Evolutionary conservation across 2,797 vertebrate genomes (phyloP).

Genomic region (Gymnoscopelus braueri): DNA sequence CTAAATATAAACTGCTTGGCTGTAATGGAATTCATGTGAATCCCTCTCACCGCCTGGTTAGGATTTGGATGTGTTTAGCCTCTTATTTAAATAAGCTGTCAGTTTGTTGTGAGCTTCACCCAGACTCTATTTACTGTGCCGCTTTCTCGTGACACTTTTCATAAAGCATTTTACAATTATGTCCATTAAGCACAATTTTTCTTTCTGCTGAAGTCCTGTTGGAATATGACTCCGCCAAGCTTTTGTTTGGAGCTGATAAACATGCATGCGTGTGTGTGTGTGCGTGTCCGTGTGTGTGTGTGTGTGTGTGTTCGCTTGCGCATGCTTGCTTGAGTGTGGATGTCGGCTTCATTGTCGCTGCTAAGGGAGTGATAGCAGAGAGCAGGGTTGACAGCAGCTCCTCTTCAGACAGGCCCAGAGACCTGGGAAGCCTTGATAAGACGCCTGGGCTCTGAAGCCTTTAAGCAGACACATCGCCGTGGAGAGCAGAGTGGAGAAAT

Average conservation of each 20-base stretch:
- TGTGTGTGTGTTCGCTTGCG: not conserved
- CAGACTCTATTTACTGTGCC: conserved; percentile 53
- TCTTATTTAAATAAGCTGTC: conserved; percentile 69
- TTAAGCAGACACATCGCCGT: conserved; percentile 68
- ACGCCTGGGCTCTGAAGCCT: conserved; percentile 65
- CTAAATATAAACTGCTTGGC: conserved; percentile 32
- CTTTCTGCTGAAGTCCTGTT: conserved; percentile 37
- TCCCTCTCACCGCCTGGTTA: conserved; percentile 28
- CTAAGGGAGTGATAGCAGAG: conserved; percentile 64
- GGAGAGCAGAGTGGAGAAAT: conserved; percentile 64
- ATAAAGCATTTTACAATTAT: conserved; percentile 61
- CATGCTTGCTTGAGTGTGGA: conserved; percentile 54
- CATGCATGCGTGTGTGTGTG: conserved; percentile 14
- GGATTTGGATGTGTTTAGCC: conserved; percentile 56
- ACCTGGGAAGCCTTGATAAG: conserved; percentile 81
- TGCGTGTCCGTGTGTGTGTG: conserved; percentile 18
- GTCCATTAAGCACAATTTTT: conserved; percentile 67
- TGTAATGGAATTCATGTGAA: conserved; percentile 39
- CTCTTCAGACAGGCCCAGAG: conserved; percentile 66
- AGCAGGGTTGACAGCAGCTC: conserved; percentile 68
- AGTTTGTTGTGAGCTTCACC: conserved; percentile 48
- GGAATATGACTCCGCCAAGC: conserved; percentile 54
- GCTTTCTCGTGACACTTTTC: conserved; percentile 56
- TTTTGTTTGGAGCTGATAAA: conserved; percentile 64
- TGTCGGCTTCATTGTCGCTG: conserved; percentile 69